phyloP scores from a whole-genome alignment of 2,888 invertebrate species.

The Calephelis perditalis region DNA sequence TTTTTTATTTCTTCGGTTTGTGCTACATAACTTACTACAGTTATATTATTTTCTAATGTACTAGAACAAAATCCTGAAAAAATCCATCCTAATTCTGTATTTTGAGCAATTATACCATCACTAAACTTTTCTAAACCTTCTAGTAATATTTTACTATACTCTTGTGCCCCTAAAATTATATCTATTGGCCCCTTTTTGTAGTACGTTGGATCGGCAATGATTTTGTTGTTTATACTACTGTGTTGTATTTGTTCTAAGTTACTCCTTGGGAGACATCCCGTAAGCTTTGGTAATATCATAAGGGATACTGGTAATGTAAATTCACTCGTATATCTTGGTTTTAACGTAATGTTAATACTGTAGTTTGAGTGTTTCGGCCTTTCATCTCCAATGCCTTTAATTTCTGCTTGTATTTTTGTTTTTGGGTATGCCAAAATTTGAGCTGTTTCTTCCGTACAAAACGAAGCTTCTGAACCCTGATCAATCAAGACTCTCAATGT shows the following conservation, averaged over 20 bases:
- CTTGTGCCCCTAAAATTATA: not conserved
- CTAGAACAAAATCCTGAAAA: not conserved
- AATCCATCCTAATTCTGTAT: slow-evolving; percentile 6
- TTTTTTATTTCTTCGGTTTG: not conserved
- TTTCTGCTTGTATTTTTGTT: not conserved
- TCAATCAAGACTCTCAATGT: not conserved
- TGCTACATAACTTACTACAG: not conserved
- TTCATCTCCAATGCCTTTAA: not conserved
- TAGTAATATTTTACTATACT: not conserved
- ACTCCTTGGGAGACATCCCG: not conserved
- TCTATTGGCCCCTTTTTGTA: not conserved
- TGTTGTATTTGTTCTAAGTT: not conserved
- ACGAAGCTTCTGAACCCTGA: not conserved
- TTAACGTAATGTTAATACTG: not conserved
- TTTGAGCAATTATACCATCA: not conserved
- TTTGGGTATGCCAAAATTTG: not conserved
- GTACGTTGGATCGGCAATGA: not conserved
- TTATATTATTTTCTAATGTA: not conserved
- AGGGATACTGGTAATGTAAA: not conserved
- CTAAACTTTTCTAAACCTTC: slow-evolving; percentile 1
- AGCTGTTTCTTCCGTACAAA: slow-evolving; percentile 1
- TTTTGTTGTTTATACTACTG: not conserved
- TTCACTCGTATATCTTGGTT: not conserved
- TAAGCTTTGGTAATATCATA: not conserved
- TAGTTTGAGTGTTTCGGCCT: not conserved